Evolutionary conservation across 2,888 invertebrate species (phyloP), one percentile per base, ranked within the genome.

Genomic region (Scaeva pyrastri): DNA sequence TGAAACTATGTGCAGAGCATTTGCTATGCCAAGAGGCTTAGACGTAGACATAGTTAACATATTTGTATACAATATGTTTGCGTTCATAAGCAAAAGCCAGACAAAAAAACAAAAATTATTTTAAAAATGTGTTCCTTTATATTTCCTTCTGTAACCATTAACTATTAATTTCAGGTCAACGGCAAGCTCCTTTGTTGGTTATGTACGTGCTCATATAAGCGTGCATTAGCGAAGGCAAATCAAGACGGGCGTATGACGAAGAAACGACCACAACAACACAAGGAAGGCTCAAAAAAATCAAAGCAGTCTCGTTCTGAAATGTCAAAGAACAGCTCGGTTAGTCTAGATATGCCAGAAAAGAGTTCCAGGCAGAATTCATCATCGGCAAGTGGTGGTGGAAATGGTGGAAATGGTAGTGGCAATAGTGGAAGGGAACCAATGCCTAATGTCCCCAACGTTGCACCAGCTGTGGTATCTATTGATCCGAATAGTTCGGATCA

Each of bases 161-260:
- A 45, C 10, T 45, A 87, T 83, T 62, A 86, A 85, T 93, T 93
- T 71, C 93, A 98, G 98, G 96, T 98, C 88, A 98, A 98, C 93
- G 98, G 98, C 5, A 98, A 98, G 93, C 93, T 98, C 80, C 94
- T 98, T 39, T 99, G 98, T 93, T 99, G 98, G 98, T 94, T 98
- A 80, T 99, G 98, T 93, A 98, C 98, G 16, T 94, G 97, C 89
- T 97, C 98, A 0, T 97, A 97, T 92, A 98, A 98, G 93, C 94
- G 98, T 89, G 98, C 98, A 0, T 92, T 98, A 90, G 96, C 97
- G 1, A 97, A 98, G 91, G 98, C 98, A 10, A 97, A 97, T 91
- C 97, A 97, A 90, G 96, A 96, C 58, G 94, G 89, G 89, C 95
- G 94, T 91, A 95, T 93, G 93, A 88, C 90, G 6, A 94, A 91